Evolutionary conservation across 2,888 invertebrate genomes (phyloP), one percentile per base, ranked within the genome.

Genomic region (Fragum sueziense): DNA sequence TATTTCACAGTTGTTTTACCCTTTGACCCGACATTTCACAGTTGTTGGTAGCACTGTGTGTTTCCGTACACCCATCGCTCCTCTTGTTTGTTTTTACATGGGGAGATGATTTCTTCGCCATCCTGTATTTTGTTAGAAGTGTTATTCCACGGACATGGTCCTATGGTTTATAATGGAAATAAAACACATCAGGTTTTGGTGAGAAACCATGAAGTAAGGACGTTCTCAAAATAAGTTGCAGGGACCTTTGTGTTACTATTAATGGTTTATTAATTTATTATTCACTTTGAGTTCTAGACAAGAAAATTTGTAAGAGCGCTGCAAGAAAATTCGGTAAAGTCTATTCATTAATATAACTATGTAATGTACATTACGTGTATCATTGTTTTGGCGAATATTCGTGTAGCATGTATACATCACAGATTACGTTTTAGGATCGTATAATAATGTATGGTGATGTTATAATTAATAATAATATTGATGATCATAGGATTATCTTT

Each of bases 1-100:
- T 62, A 33, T 62, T 62, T 62, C 62, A 34, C 62, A 62, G 62
- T 62, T 62, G 62, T 62, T 62, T 62, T 62, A 62, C 62, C 62
- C 62, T 33, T 34, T 33, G 62, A 62, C 62, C 62, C 62, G 29
- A n/a, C 20, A 62, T 62, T 62, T 62, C 62, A 62, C 62, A 62
- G 62, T 62, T 33, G 33, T 33, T 62, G 33, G 62, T 33, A 20
- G 62, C 27, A 9, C 33, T n/a, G 62, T 62, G 29, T 62, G 62
- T 62, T 62, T 9, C 34, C 31, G 34, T 62, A 62, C 62, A 62
- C 31, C 20, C 62, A n/a, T 20, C 33, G 62, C 34, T 62, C 62
- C 33, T n/a, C 29, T 20, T 76, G 72, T 76, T 76, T 76, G 76
- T 76, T 76, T 76, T 76, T 67, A 22, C 72, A 31, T 54, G 47